These are phyloP conservation scores for Promerops cafer DNA, from an alignment of 2,113 vertebrate genomes.

Conservation along the genomic window DNA sequence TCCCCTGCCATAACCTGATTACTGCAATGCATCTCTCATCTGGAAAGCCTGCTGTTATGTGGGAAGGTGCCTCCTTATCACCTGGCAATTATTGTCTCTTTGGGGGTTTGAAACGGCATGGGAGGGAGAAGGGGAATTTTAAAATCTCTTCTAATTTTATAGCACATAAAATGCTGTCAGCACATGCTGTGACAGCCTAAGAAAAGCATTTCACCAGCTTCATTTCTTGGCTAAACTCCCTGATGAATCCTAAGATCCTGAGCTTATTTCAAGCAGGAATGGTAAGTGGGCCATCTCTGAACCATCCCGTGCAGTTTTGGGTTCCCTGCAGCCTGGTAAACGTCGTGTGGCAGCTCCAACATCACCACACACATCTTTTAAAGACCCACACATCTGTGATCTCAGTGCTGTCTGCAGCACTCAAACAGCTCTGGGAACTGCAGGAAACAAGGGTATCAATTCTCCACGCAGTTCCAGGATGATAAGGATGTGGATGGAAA, in stretches of 20 bases:
- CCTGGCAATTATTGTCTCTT: constrained; percentile 19
- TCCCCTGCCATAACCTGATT: not conserved
- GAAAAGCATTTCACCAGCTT: constrained; percentile 34
- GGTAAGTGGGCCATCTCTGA: not conserved
- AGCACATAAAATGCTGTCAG: constrained; percentile 19
- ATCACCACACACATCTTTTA: not conserved
- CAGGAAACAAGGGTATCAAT: not conserved
- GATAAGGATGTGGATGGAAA: not conserved
- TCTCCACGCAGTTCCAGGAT: not conserved
- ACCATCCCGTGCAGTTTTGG: not conserved
- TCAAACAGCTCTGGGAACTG: not conserved
- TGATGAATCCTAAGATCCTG: not conserved
- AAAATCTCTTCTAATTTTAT: constrained; percentile 28
- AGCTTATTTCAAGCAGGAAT: not conserved
- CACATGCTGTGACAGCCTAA: constrained; percentile 35
- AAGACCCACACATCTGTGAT: not conserved
- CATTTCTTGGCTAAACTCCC: constrained; percentile 1
- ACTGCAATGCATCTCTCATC: not conserved
- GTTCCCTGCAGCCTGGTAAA: not conserved
- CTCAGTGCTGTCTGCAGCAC: not conserved
- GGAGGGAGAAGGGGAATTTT: not conserved
- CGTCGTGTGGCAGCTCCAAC: rapidly evolving
- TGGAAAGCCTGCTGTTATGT: constrained; percentile 14
- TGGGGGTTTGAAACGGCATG: constrained; percentile 7
- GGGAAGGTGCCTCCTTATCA: constrained; percentile 32